Conservation (phyloP, 1,140 invertebrate species). For the Bombus soroeensis region DNA sequence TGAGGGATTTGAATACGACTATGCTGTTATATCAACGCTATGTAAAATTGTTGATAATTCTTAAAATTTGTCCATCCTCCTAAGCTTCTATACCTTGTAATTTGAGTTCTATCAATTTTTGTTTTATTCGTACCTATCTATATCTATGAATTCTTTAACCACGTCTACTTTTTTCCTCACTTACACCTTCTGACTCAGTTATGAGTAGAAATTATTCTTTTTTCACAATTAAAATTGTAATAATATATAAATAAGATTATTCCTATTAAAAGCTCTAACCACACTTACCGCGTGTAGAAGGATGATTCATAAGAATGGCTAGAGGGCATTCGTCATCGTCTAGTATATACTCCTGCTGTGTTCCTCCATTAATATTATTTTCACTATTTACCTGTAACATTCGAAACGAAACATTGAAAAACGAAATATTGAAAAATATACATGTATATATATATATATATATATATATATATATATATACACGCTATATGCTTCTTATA, state of each 20-base stretch:
- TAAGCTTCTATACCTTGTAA: not conserved
- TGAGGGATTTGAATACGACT: too few relatives aligned
- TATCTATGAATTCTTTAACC: not conserved
- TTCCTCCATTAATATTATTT: conserved; percentile 82
- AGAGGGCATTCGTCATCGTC: conserved; percentile 99
- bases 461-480: not conserved
- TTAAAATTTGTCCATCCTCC: not conserved
- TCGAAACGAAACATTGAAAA: not conserved
- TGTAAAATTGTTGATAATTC: not conserved
- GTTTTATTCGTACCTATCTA: not conserved
- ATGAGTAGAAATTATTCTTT: not conserved
- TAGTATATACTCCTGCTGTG: conserved; percentile 92
- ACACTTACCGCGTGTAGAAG: conserved; percentile 90
- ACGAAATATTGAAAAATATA: not conserved
- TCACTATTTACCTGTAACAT: conserved; percentile 87
- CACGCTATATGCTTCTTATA: too few relatives aligned
- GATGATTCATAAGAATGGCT: conserved; percentile 96
- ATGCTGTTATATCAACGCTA: not conserved
- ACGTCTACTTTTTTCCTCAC: too few relatives aligned
- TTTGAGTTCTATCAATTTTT: not conserved
- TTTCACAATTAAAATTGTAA: not conserved
- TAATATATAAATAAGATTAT: not conserved
- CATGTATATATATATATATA: not conserved
- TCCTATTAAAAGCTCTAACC: not conserved
- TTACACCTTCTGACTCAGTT: not conserved